Conservation (phyloP, 92 coral and sea anemone genomes). For the Phenganax marumi region DNA sequence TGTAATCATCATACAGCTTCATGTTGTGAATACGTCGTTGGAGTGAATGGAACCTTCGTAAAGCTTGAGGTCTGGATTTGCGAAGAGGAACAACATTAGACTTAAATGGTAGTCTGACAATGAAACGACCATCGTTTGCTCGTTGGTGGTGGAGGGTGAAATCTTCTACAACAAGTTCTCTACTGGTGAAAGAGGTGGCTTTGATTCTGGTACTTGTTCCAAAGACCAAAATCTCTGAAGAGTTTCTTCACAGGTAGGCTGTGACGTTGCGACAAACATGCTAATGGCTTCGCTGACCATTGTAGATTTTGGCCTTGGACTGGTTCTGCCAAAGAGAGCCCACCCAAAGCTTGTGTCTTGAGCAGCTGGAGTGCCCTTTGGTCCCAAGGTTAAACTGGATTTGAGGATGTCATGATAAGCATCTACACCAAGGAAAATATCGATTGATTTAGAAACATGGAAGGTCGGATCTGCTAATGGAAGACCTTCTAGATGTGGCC, state of each 20-base stretch:
- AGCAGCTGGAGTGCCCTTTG: constrained; percentile 25
- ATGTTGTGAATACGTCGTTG: constrained; percentile 46
- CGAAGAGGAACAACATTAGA: too few relatives aligned
- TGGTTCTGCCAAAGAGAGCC: constrained; percentile 11
- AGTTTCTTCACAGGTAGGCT: constrained; percentile 46
- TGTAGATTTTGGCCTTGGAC: too few relatives aligned
- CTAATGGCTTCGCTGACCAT: too few relatives aligned
- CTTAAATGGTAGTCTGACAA: constrained; percentile 51
- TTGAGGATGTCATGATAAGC: too few relatives aligned
- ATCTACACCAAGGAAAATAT: too few relatives aligned
- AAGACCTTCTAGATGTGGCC: too few relatives aligned
- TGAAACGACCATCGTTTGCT: too few relatives aligned
- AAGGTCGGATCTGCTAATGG: too few relatives aligned
- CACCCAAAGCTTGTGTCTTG: constrained; percentile 21
- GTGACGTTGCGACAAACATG: too few relatives aligned
- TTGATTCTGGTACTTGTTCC: constrained; percentile 51
- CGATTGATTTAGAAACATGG: too few relatives aligned
- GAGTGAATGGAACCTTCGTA: constrained; percentile 52
- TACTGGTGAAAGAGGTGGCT: constrained; percentile 32
- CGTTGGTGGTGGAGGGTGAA: constrained; percentile 30
- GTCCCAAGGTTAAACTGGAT: too few relatives aligned
- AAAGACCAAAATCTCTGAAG: constrained; percentile 57
- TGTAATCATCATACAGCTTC: constrained; percentile 43
- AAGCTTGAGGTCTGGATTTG: constrained; percentile 48
- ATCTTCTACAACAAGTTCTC: constrained; percentile 49